Conservation (phyloP, 2,888 invertebrate genomes). For the Epirrita christyi region DNA sequence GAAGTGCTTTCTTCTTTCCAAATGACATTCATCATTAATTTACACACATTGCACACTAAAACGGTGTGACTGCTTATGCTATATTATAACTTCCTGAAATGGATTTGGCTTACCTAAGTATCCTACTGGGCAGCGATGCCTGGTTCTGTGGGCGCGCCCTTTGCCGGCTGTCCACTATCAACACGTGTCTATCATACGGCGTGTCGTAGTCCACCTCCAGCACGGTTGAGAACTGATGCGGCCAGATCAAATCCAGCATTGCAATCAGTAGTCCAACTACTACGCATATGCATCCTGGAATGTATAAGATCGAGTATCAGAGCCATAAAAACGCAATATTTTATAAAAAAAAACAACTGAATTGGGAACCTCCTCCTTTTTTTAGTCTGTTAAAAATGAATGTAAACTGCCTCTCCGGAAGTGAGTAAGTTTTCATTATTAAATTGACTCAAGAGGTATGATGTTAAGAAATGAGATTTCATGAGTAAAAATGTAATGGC, state of each 20-base stretch:
- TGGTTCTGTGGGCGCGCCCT: conserved; percentile 74
- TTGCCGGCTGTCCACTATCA: conserved; percentile 92
- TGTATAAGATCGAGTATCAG: conserved; percentile 8
- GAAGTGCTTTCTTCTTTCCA: neutral
- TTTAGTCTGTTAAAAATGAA: no score
- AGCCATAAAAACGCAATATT: conserved; percentile 1
- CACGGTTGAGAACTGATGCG: conserved; percentile 96
- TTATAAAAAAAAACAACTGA: no score
- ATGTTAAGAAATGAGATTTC: no score
- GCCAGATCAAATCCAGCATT: conserved; percentile 91
- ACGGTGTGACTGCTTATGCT: neutral
- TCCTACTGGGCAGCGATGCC: conserved; percentile 83
- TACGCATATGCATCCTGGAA: conserved; percentile 90
- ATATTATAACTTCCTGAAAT: neutral
- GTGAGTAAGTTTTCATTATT: no score
- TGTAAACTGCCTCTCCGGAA: no score
- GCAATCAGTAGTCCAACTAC: conserved; percentile 92
- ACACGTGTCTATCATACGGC: conserved; percentile 96
- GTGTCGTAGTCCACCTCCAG: conserved; percentile 97
- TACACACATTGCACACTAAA: neutral
- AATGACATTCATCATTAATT: neutral
- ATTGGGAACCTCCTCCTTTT: no score
- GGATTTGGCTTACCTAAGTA: conserved; percentile 84
- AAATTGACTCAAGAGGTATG: no score
- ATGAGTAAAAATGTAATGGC: no score